Evolutionary conservation across 2,888 invertebrate species (phyloP), one percentile per base, ranked within the genome.

Genomic region (Catocala nupta): DNA sequence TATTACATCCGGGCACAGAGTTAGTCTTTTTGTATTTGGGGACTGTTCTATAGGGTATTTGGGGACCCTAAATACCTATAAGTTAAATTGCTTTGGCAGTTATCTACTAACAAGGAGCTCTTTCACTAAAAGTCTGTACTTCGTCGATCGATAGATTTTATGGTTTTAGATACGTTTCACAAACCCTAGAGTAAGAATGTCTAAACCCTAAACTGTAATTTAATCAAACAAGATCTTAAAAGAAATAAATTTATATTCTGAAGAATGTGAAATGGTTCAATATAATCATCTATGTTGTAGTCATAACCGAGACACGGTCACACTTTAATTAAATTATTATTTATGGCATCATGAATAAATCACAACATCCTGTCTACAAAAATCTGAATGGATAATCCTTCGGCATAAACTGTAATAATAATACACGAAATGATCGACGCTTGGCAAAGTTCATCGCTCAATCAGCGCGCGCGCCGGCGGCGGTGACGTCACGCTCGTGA

Each of bases 401-500:
- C 77, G 77, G 77, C 70, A 67, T 65, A 73, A 78, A 80, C 85
- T 81, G 80, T 81, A 90, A 87, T 90, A 91, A 91, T 91, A 92
- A 90, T 87, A 84, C 80, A 68, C 72, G 82, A 84, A 86, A 85
- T 89, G 90, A 93, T 92, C 92, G 92, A 89, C 89, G 77, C 71
- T 84, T 81, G 81, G 82, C 88, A 88, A 87, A 87, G 92, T 90
- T 89, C 92, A 93, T 93, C 93, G 91, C 92, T 93, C 92, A 92
- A 91, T 92, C 93, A 88, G 86, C 77, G 82, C 73, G 82, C 77
- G 82, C 77, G 86, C 83, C 82, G 67, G 80, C 78, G 87, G 88
- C 86, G 75, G 64, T 91, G 90, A 91, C 90, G 89, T 92, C 92
- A 92, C 33, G 77, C 79, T 87, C 93, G 93, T 93, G 93, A 91